Evolutionary conservation across 1,140 invertebrate genomes (phyloP).

Genomic region (Drosophila sp.): DNA sequence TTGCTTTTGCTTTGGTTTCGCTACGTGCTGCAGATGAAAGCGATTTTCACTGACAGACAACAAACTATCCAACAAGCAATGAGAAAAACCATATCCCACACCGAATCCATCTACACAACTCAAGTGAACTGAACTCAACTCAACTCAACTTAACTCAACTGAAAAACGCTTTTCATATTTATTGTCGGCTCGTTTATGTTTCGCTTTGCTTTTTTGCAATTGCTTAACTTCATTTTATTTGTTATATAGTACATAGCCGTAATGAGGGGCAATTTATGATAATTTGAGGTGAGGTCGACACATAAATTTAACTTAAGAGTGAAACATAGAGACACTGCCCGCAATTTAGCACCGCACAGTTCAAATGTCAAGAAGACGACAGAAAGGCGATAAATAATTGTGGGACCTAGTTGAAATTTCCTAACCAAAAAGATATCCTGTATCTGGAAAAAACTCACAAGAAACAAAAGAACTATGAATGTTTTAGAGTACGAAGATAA

Average conservation of each 20-base stretch:
- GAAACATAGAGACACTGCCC: constrained; percentile 66
- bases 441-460: too few relatives aligned
- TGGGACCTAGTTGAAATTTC: background rate
- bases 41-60: constrained; percentile 60
- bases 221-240: constrained; percentile 43
- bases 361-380: constrained; percentile 44
- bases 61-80: background rate
- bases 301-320: constrained; percentile 76
- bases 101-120: background rate
- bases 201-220: constrained; percentile 17
- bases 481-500: too few relatives aligned
- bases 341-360: constrained; percentile 29
- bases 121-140: constrained; percentile 31
- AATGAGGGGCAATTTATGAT: constrained; percentile 80
- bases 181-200: constrained; percentile 62
- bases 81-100: constrained; percentile 12
- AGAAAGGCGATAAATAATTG: constrained; percentile 57
- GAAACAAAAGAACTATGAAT: too few relatives aligned
- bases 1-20: constrained; percentile 20
- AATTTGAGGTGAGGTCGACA: constrained; percentile 73
- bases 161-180: constrained; percentile 74
- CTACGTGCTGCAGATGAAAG: constrained; percentile 64
- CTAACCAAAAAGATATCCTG: background rate
- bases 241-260: constrained; percentile 39
- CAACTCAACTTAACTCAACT: constrained; percentile 33